Conservation (phyloP, 2,113 vertebrate genomes). For the Accipiter virgatus region DNA sequence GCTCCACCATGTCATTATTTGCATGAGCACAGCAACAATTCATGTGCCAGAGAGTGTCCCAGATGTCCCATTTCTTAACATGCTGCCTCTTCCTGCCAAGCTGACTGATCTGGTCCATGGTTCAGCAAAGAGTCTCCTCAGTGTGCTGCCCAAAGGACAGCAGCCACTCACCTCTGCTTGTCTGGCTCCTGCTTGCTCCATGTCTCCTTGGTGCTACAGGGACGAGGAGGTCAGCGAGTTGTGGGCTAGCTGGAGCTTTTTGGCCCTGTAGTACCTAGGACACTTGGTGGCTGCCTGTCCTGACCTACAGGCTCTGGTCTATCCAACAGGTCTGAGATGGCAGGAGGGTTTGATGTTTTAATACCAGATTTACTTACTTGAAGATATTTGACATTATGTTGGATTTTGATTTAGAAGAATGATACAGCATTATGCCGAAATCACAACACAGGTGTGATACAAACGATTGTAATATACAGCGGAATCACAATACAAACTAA, state of each 20-base stretch:
- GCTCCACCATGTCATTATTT: not conserved
- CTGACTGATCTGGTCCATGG: not conserved
- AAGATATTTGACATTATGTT: not conserved
- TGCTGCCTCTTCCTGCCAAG: not conserved
- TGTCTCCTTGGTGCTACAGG: not conserved
- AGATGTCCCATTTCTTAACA: not conserved
- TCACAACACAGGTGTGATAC: not conserved
- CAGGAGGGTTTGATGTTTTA: not conserved
- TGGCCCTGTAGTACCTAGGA: not conserved
- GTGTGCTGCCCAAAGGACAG: not conserved
- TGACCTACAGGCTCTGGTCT: not conserved
- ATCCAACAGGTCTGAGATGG: not conserved
- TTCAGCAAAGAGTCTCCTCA: not conserved
- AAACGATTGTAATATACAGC: not conserved
- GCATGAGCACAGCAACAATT: not conserved
- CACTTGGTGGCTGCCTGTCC: not conserved
- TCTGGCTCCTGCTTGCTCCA: not conserved
- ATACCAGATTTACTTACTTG: not conserved
- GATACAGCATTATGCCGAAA: not conserved
- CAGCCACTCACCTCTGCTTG: not conserved
- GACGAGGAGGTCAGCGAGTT: not conserved
- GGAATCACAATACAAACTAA: not conserved
- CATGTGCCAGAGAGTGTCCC: not conserved
- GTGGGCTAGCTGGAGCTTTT: not conserved
- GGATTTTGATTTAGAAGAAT: not conserved